Percentiles rank a stretch among this genome's conserved stretches.
These are phyloP conservation scores for Hoplias malabaricus DNA, from an alignment of 2,113 vertebrate species.

Conservation along the genomic window DNA sequence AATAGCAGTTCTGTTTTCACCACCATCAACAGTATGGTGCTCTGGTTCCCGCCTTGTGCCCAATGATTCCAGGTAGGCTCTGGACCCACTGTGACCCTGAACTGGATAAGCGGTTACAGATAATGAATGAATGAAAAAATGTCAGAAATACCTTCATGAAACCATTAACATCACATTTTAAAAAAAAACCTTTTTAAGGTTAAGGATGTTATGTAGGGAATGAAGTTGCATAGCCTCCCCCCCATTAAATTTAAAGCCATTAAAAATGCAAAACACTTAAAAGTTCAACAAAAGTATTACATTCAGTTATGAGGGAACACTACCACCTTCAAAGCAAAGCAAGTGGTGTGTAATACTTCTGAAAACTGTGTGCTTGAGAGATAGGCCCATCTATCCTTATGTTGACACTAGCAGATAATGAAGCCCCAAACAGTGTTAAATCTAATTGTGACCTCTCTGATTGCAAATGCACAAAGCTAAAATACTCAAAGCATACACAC, in stretches of 20 bases:
- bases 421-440: conserved; percentile 73
- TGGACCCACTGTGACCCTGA: too few species aligned
- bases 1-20: too few species aligned
- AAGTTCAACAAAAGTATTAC: conserved; percentile 43
- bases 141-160: too few species aligned
- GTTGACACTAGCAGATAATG: conserved; percentile 72
- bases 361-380: conserved; percentile 62
- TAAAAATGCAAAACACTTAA: conserved; percentile 26
- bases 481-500: conserved; percentile 69
- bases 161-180: too few species aligned
- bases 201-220: too few species aligned
- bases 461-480: conserved; percentile 64
- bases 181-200: too few species aligned
- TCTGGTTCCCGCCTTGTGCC: too few species aligned
- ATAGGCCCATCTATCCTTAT: conserved; percentile 69
- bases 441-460: conserved; percentile 80
- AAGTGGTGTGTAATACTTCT: conserved; percentile 49
- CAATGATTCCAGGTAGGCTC: too few species aligned
- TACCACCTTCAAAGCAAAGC: conserved; percentile 5
- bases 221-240: conserved; percentile 10
- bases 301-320: conserved; percentile 20
- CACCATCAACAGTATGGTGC: too few species aligned
- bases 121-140: too few species aligned
- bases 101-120: too few species aligned
- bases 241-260: conserved; percentile 29